Evolutionary conservation across 2,888 invertebrate species (phyloP), one percentile per base, ranked within the genome.

Genomic region (Cenopis cana): DNA sequence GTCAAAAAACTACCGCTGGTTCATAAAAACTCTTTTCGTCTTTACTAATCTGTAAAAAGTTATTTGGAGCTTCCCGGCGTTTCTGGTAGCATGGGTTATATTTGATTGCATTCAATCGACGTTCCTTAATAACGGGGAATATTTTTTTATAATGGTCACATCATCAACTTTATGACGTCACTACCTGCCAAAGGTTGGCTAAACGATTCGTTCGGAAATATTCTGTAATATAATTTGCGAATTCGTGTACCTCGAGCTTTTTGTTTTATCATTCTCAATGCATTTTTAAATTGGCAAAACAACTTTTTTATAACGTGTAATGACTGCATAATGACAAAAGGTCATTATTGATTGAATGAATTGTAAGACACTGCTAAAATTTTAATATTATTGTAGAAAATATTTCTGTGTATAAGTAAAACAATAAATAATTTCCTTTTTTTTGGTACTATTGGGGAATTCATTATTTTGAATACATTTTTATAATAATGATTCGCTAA

Each of bases 161-260:
- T 29, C 0, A 33, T 24, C 0, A 0, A 17, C n/a, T 46, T 33
- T 14, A 4, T 66, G 65, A 56, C 65, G 65, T 66, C 65, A 66
- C 65, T 66, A 66, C 65, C 65, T 66, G 56, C 9, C 14, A 29
- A 29, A 55, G 41, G 46, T 41, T 29, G 56, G 41, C 29, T 65
- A 41, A 65, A 65, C 41, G 10, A 9, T 55, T 14, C 55, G 65
- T 66, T 66, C 56, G 56, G 56, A 66, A 66, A 56, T 66, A 41
- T 29, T 29, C 1, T 24, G 3, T 17, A 17, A 50, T 36, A 52
- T 8, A 50, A 17, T 24, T 6, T 49, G 12, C 9, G 5, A 62
- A 36, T 6, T n/a, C 46, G 6, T 46, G 14, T 5, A n/a, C n/a
- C n/a, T n/a, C 6, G 1, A 46, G 46, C 46, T 46, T n/a, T 46